Evolutionary conservation across 2,113 vertebrate genomes (phyloP), one percentile per base, ranked within the genome.

Genomic region (Lutjanus erythropterus): DNA sequence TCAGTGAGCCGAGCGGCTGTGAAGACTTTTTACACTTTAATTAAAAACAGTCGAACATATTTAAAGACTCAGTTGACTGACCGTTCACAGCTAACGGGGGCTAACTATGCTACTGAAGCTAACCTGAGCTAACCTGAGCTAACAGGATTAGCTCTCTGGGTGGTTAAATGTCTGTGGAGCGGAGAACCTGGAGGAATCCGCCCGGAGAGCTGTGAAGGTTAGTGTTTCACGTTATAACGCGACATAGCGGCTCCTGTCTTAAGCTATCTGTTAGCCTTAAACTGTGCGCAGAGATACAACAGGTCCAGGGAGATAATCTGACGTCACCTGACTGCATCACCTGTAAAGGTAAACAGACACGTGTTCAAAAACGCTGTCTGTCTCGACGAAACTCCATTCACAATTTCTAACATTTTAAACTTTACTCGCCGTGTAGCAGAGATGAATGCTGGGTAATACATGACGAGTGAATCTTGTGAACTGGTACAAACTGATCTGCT

Each of bases 51-150:
- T 9, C 23, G 1, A 16, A 47, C 3, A 2, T 7, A 21, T 49
- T 25, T 35, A 42, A 49, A 59, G 3, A 2, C 27, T 1, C 7
- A 2, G n/a, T 9, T 44, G 37, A 12, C 41, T 1, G 70, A 31
- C 16, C 16, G 53, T 44, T 23, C 3, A 0, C 0, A 2, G 50
- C 59, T 59, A 31, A 71, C 27, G 66, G 11, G 4, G 33, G 75
- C 75, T 71, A 39, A 67, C 49, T 1, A 12, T 33, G 35, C 37
- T 3, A 2, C n/a, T 0, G 61, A 42, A n/a, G 77, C 49, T 68
- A 78, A 65, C 27, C 55, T 5, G 37, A n/a, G n/a, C n/a, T n/a
- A n/a, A n/a, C n/a, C n/a, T n/a, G 60, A 46, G 60, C 75, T 80
- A 85, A 72, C 65, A 18, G 66, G 65, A 55, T 62, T 50, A 66